A percentile compares a stretch with the other conserved stretches of the same genome.
Evolutionary conservation across 2,888 invertebrate genomes (phyloP).

Genomic region (Drosophila paramelanica): DNA sequence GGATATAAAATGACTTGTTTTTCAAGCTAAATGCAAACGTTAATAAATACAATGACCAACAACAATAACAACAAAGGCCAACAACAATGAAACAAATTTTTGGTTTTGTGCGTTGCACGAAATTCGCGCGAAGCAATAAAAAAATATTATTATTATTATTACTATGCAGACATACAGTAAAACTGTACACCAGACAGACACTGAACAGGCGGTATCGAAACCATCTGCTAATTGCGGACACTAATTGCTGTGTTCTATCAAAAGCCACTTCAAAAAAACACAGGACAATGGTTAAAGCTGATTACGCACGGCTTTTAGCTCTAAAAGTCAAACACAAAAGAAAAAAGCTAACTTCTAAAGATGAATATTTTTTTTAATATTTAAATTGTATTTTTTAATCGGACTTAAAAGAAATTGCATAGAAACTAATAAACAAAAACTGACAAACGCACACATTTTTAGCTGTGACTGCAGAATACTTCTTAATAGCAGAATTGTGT

Average conservation of each 20-base stretch:
- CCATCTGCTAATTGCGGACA: constrained; percentile 9
- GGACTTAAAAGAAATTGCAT: too few relatives aligned
- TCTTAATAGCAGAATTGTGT: not conserved
- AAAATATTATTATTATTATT: constrained; percentile 29
- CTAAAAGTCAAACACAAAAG: too few relatives aligned
- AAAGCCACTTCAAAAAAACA: too few relatives aligned
- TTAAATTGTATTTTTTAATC: too few relatives aligned
- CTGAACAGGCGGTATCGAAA: constrained; percentile 2
- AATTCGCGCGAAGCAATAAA: constrained; percentile 34
- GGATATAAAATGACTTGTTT: constrained; percentile 59
- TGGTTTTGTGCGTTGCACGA: constrained; percentile 18
- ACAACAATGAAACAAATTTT: constrained; percentile 24
- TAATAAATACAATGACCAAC: constrained; percentile 30
- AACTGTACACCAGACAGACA: constrained; percentile 4
- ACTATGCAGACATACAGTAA: constrained; percentile 3
- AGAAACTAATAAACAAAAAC: too few relatives aligned
- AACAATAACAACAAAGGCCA: constrained; percentile 9
- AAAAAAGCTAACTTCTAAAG: too few relatives aligned
- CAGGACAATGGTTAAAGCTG: too few relatives aligned
- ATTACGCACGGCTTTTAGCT: too few relatives aligned
- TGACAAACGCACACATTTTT: too few relatives aligned
- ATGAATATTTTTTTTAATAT: too few relatives aligned
- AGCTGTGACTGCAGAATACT: not conserved
- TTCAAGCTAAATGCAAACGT: constrained; percentile 43
- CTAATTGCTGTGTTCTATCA: constrained; percentile 8